A percentile compares a stretch with the other conserved stretches of the same genome.
These are phyloP conservation scores for Acanthosepion lycidas DNA, from an alignment of 2,888 invertebrate genomes.

Conservation along the genomic window DNA sequence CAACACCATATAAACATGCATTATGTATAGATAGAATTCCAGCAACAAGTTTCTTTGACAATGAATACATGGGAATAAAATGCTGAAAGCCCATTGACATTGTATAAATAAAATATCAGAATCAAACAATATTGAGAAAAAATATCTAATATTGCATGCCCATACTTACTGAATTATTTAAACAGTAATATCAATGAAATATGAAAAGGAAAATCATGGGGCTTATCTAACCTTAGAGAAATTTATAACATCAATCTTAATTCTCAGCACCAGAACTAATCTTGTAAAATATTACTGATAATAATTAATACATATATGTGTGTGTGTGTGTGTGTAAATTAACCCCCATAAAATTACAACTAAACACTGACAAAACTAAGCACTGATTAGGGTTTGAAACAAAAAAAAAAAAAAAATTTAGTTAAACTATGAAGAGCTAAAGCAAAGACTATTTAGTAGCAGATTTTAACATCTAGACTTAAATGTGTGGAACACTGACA, in stretches of 20 bases:
- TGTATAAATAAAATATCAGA: not conserved
- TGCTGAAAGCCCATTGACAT: not conserved
- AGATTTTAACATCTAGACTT: too few relatives aligned
- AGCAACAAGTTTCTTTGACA: not conserved
- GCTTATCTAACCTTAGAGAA: not conserved
- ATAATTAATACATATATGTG: not conserved
- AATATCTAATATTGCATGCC: not conserved
- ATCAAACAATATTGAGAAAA: not conserved
- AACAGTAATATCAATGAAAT: not conserved
- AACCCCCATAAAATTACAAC: not conserved
- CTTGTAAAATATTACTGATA: not conserved
- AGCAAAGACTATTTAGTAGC: too few relatives aligned
- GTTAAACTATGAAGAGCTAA: not conserved
- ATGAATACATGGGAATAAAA: not conserved
- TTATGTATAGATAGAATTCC: too few relatives aligned
- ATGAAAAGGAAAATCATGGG: not conserved
- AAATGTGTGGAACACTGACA: too few relatives aligned
- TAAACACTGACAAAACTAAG: not conserved
- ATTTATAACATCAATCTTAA: not conserved
- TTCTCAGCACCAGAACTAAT: too few relatives aligned
- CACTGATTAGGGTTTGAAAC: not conserved
- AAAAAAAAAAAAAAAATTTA: not conserved
- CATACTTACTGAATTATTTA: not conserved
- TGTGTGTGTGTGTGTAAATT: not conserved
- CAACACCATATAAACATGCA: not conserved